Evolutionary conservation across 2,888 invertebrate genomes (phyloP).

Genomic region (Pandemis heparana): DNA sequence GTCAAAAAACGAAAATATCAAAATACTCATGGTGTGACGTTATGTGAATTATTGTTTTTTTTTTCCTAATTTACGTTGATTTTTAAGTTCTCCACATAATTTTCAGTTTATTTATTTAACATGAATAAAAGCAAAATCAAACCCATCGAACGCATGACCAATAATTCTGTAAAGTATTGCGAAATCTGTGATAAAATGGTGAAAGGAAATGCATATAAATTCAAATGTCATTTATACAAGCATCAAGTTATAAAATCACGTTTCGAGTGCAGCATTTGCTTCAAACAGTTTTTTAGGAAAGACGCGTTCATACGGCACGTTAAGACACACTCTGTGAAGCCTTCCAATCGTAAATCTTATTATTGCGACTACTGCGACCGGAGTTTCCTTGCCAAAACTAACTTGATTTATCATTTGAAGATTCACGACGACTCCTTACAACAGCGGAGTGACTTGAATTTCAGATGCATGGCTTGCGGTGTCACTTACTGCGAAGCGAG

Average conservation of each 20-base stretch:
- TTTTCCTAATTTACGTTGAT: constrained; percentile 35
- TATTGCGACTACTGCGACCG: constrained; percentile 69
- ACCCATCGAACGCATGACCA: constrained; percentile 8
- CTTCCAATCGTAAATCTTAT: constrained; percentile 51
- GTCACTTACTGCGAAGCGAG: constrained; percentile 64
- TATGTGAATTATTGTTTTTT: constrained; percentile 1
- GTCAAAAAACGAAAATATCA: constrained; percentile 1
- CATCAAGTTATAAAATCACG: constrained; percentile 61
- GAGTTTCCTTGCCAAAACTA: constrained; percentile 64
- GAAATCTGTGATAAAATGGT: constrained; percentile 59
- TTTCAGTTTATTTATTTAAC: constrained; percentile 40
- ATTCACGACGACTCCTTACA: constrained; percentile 62
- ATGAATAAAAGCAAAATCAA: constrained; percentile 46
- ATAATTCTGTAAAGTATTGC: constrained; percentile 53
- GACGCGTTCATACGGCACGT: constrained; percentile 62
- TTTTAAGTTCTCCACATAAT: constrained; percentile 25
- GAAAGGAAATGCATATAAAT: constrained; percentile 56
- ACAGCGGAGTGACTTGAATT: constrained; percentile 43
- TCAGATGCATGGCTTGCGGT: constrained; percentile 64
- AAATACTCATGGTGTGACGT: background rate
- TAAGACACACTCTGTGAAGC: constrained; percentile 52
- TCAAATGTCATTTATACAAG: constrained; percentile 59
- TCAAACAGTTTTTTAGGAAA: constrained; percentile 62
- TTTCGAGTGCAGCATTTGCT: constrained; percentile 61
- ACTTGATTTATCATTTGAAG: constrained; percentile 62